Base-by-base conservation (phyloP, 2,888 invertebrate genomes). In the Caprella mutica region DNA sequence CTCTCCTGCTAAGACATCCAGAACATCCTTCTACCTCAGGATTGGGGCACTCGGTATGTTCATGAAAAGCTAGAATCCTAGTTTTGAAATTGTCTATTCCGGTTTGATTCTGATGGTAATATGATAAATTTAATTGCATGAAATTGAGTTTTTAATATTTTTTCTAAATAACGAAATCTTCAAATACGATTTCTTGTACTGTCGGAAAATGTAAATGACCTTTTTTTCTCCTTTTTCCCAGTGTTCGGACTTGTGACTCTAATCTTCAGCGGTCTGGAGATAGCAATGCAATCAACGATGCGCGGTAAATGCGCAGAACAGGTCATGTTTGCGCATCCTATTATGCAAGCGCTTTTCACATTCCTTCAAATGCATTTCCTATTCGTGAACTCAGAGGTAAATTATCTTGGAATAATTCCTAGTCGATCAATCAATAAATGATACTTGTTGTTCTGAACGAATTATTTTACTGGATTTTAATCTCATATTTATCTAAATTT, bases 321-420 rank as follows among this genome's bases (percentile, higher is more conserved):
- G 61, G 72, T 77, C 33, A 73, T 77, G 46, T 77, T 77, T 58
- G 74, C 77, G 3, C 77, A 77, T 68, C 78, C 78, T 2, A 76
- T 77, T 48, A 70, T 78, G n/a, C 67, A 77, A 60, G 78, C 77
- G 19, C 71, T 77, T 46, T 78, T 78, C 69, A 77, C 77, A 14
- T 78, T 78, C 67, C 69, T 78, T 39, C 78, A 78, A 68, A 78
- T 78, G 77, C 78, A 78, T 68, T 77, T 78, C 68, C 72, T 78
- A 44, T 78, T 78, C 66, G 76, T 78, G 58, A 77, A 78, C 67
- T 77, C 77, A 0, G 77, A 78, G 72, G 78, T 76, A 68, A 69
- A 54, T 9, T 21, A 24, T 5, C 14, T 19, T 33, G 33, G 33
- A 8, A 9, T 33, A 14, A 33, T 8, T 14, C 33, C n/a, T n/a